Percentiles rank a stretch among this genome's conserved stretches.
phyloP scores from a whole-genome alignment of 2,888 invertebrate genomes.

The Octonoba sinensis region DNA sequence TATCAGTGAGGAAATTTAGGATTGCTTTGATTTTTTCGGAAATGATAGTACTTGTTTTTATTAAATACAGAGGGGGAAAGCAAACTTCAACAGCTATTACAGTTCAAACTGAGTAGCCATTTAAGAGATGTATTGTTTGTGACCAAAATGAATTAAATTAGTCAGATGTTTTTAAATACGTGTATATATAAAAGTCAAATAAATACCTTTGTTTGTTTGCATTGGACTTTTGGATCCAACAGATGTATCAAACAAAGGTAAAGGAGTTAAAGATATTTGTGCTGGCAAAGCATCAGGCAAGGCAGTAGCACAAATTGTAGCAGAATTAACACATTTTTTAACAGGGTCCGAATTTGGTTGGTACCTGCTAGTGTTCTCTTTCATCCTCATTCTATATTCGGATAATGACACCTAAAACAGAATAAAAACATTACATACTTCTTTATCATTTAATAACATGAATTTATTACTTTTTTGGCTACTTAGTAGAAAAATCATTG shows the following conservation, averaged over 20 bases:
- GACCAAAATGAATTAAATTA: no score
- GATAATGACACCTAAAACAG: constrained; percentile 55
- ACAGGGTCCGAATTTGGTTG: constrained; percentile 3
- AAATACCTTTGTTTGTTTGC: constrained; percentile 2
- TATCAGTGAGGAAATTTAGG: no score
- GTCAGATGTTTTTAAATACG: no score
- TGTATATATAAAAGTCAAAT: no score
- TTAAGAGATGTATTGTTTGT: no score
- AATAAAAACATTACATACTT: neutral
- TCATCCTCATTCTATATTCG: constrained; percentile 55
- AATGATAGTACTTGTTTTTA: no score
- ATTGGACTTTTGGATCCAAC: constrained; percentile 5
- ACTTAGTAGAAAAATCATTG: neutral
- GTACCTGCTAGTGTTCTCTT: constrained; percentile 30
- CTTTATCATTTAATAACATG: no score
- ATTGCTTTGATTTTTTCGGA: no score
- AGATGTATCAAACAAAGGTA: constrained; percentile 38
- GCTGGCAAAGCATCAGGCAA: constrained; percentile 29
- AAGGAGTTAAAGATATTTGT: constrained; percentile 42
- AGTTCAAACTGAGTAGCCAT: no score
- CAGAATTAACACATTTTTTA: constrained; percentile 1
- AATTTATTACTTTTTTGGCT: no score
- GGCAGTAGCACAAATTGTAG: constrained; percentile 4
- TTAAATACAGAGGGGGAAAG: no score
- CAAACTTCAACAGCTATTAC: no score